phyloP scores from a whole-genome alignment of 2,797 vertebrate species.

The Tolypeutes matacus region DNA sequence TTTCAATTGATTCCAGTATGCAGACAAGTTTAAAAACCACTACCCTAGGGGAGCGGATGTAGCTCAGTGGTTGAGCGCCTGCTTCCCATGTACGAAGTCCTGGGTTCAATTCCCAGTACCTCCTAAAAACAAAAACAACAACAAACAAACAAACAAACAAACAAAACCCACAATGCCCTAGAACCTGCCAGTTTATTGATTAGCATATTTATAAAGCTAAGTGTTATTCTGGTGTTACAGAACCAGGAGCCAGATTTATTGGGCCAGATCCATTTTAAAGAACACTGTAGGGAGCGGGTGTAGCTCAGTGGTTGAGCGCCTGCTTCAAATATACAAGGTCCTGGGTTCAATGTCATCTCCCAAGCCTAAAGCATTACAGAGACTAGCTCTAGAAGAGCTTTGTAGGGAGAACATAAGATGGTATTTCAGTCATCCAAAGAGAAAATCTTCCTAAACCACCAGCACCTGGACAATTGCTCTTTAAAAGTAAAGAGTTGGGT shows the following conservation, averaged over 20 bases:
- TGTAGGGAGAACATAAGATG: not conserved
- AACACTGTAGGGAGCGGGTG: not conserved
- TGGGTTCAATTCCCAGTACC: too few relatives aligned
- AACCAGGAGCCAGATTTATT: conserved; percentile 14
- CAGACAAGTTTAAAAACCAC: conserved; percentile 41
- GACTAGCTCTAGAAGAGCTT: conserved; percentile 39
- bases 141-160: too few relatives aligned
- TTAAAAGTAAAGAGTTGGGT: conserved; percentile 19
- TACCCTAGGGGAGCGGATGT: not conserved
- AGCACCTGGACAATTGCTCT: not conserved
- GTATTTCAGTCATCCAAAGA: conserved; percentile 51
- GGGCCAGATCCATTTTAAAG: conserved; percentile 26
- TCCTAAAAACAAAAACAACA: too few relatives aligned
- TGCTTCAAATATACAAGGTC: too few relatives aligned
- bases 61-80: too few relatives aligned
- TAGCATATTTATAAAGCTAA: conserved; percentile 46
- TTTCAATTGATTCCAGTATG: conserved; percentile 18
- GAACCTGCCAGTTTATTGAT: not conserved
- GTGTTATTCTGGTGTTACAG: conserved; percentile 35
- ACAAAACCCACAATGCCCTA: not conserved
- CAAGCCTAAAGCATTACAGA: conserved; percentile 23
- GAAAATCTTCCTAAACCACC: conserved; percentile 54
- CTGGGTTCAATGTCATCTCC: not conserved
- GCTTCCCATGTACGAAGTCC: too few relatives aligned
- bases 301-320: too few relatives aligned